Conservation (phyloP, 2,113 vertebrate genomes). For the Patagioenas fasciata region DNA sequence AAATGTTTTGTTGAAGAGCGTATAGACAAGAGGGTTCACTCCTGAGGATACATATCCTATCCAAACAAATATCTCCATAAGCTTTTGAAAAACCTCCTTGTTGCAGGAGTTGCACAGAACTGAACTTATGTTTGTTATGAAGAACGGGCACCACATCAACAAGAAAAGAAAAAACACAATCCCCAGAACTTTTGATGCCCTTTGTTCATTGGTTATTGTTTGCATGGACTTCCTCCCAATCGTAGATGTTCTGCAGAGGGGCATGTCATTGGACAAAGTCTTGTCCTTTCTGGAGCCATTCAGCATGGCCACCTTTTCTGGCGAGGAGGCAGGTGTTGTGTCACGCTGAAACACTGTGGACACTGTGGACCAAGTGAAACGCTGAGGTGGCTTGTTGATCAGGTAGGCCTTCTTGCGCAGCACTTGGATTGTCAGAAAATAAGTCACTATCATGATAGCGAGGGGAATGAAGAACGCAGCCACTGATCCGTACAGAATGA, state of each 20-base stretch:
- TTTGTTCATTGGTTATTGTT: slow-evolving; percentile 93
- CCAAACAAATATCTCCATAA: slow-evolving; percentile 97
- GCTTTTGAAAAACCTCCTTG: slow-evolving; percentile 76
- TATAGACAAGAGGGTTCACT: slow-evolving; percentile 96
- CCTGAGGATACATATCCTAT: slow-evolving; percentile 96
- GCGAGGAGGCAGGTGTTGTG: slow-evolving; percentile 65
- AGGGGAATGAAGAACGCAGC: slow-evolving; percentile 94
- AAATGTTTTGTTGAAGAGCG: slow-evolving; percentile 97
- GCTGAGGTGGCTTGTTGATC: slow-evolving; percentile 84
- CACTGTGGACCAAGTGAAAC: slow-evolving; percentile 80
- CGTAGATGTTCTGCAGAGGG: slow-evolving; percentile 81
- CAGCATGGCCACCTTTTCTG: slow-evolving; percentile 81
- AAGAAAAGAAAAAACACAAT: slow-evolving; percentile 96
- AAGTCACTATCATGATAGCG: slow-evolving; percentile 93
- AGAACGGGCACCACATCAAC: slow-evolving; percentile 98
- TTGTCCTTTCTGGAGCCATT: slow-evolving; percentile 75
- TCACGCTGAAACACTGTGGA: slow-evolving; percentile 88
- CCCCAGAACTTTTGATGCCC: slow-evolving; percentile 94
- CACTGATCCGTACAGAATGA: slow-evolving; percentile 93
- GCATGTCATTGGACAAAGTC: slow-evolving; percentile 62
- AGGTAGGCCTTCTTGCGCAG: slow-evolving; percentile 91
- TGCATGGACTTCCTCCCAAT: slow-evolving; percentile 93
- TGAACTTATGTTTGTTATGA: slow-evolving; percentile 93
- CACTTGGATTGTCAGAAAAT: slow-evolving; percentile 91
- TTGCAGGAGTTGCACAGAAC: slow-evolving; percentile 88